A percentile compares a stretch with the other conserved stretches of the same genome.
These are phyloP conservation scores for Torymus auratus DNA, from an alignment of 2,888 invertebrate genomes.

Conservation along the genomic window DNA sequence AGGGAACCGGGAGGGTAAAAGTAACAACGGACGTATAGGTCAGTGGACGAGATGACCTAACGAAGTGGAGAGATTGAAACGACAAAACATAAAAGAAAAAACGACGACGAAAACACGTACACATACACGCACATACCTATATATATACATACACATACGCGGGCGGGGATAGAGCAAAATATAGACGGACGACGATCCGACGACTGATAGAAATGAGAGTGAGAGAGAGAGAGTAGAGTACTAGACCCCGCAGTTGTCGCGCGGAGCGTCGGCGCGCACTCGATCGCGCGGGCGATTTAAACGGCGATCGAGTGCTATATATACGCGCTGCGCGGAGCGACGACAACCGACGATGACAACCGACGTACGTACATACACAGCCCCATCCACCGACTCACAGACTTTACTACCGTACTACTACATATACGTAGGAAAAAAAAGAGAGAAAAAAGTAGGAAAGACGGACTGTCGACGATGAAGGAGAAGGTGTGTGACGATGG, in stretches of 20 bases:
- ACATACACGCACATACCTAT: background rate
- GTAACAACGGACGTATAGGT: background rate
- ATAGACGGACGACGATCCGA: conserved; percentile 44
- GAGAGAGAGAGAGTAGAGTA: no score
- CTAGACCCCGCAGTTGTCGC: no score
- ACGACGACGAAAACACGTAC: conserved; percentile 1
- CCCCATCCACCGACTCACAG: background rate
- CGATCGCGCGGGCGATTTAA: no score
- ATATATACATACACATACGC: conserved; percentile 3
- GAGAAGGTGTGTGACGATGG: background rate
- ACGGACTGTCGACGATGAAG: conserved; percentile 14
- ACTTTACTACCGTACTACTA: no score
- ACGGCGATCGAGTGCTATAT: no score
- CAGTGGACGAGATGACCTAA: background rate
- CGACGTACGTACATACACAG: background rate
- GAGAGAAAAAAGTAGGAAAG: conserved; percentile 32
- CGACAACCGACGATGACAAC: background rate
- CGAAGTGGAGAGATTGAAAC: conserved; percentile 5
- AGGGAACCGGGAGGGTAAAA: no score
- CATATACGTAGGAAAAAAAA: conserved; percentile 4
- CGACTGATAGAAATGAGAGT: background rate
- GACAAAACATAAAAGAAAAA: conserved; percentile 20
- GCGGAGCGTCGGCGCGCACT: no score
- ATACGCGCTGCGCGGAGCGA: no score
- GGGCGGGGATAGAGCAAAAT: conserved; percentile 14